Evolutionary conservation across 2,113 vertebrate genomes (phyloP).

Genomic region (Tachycineta bicolor): DNA sequence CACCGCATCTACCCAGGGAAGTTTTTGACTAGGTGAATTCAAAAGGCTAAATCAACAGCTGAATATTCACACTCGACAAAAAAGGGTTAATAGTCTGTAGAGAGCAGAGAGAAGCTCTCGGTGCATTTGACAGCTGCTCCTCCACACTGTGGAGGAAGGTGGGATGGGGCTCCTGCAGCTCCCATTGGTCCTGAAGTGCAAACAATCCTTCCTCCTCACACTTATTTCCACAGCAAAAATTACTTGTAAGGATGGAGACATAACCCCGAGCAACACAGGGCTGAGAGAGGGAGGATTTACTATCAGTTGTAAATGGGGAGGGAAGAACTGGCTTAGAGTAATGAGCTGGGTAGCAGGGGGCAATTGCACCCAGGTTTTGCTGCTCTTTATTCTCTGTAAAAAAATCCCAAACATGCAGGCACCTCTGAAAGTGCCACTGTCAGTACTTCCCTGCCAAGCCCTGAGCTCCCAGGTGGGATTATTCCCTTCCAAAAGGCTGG

Average conservation of each 20-base stretch:
- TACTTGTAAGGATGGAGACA: neutral
- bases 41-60: neutral
- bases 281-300: neutral
- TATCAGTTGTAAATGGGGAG: fast-evolving
- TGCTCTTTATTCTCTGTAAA: neutral
- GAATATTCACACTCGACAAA: neutral
- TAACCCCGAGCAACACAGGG: neutral
- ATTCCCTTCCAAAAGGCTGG: neutral
- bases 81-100: neutral
- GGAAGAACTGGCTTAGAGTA: neutral
- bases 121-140: neutral
- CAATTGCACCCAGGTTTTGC: neutral
- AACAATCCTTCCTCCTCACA: neutral
- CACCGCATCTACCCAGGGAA: neutral
- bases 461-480: fast-evolving
- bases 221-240: neutral
- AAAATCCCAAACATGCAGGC: neutral
- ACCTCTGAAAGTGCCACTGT: neutral
- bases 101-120: neutral
- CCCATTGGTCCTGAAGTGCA: neutral
- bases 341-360: neutral
- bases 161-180: neutral
- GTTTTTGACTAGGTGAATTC: neutral
- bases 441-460: fast-evolving
- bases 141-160: neutral